Percentiles rank a stretch among this genome's conserved stretches.
phyloP scores from a whole-genome alignment of 2,888 invertebrate genomes.

The Eristalis tenax region DNA sequence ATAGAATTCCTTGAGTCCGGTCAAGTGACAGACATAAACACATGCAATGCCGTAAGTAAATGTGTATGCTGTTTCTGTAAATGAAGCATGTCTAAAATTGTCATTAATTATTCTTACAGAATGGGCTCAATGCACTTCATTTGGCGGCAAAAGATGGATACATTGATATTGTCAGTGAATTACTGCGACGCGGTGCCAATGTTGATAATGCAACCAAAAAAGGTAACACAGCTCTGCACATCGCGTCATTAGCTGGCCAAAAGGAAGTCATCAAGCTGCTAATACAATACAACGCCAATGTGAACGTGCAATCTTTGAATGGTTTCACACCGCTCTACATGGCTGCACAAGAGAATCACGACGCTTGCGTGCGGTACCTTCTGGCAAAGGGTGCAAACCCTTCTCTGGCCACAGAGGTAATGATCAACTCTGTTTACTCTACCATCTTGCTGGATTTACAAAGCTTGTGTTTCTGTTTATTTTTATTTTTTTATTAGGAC shows the following conservation, averaged over 20 bases:
- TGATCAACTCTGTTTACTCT: conserved; percentile 40
- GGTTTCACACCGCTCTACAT: conserved; percentile 99
- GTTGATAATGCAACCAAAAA: conserved; percentile 99
- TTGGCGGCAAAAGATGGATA: conserved; percentile 99
- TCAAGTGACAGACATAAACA: conserved; percentile 97
- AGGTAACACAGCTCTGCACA: conserved; percentile 97
- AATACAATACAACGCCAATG: conserved; percentile 94
- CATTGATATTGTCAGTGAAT: conserved; percentile 94
- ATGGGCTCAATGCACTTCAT: conserved; percentile 98
- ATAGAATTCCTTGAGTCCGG: conserved; percentile 93
- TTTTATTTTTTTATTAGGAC: conserved; percentile 84
- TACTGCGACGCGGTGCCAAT: conserved; percentile 93
- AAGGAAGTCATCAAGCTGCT: conserved; percentile 95
- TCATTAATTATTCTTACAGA: conserved; percentile 83
- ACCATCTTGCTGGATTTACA: background rate
- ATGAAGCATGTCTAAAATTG: background rate
- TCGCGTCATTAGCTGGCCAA: conserved; percentile 98
- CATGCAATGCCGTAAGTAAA: conserved; percentile 95
- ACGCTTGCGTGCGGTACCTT: conserved; percentile 94
- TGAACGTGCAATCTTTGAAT: conserved; percentile 97
- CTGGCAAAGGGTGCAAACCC: conserved; percentile 97
- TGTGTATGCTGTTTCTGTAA: background rate
- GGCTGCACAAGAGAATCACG: conserved; percentile 99
- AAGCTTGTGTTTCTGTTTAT: background rate
- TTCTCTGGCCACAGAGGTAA: conserved; percentile 96